phyloP scores from a whole-genome alignment of 2,888 invertebrate genomes.

The Stenodera caucasica region DNA sequence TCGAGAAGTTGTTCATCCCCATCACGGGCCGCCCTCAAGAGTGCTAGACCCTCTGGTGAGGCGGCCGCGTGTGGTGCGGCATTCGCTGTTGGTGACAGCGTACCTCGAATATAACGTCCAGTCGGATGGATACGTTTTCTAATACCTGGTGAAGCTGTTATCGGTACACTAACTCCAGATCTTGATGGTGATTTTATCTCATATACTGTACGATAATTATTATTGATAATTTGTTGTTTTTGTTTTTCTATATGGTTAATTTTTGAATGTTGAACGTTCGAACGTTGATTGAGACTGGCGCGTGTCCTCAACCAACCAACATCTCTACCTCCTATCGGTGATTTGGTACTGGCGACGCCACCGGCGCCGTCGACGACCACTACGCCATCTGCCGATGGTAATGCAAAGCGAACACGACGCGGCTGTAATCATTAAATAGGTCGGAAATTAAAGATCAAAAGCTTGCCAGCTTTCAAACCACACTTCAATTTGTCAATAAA shows the following conservation, averaged over 20 bases:
- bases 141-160: conserved; percentile 48
- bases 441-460: neutral
- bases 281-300: conserved; percentile 40
- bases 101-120: conserved; percentile 53
- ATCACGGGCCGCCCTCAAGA: conserved; percentile 61
- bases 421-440: conserved; percentile 37
- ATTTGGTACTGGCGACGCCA: conserved; percentile 19
- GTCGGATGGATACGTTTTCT: conserved; percentile 51
- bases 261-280: conserved; percentile 36
- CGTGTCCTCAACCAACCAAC: conserved; percentile 43
- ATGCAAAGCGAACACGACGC: conserved; percentile 49
- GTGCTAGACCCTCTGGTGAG: conserved; percentile 49
- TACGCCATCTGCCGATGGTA: conserved; percentile 48
- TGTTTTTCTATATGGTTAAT: neutral
- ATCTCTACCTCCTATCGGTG: conserved; percentile 43
- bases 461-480: too few relatives aligned
- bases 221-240: neutral
- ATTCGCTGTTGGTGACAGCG: conserved; percentile 55
- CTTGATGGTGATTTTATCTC: neutral
- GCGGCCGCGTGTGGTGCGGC: conserved; percentile 46
- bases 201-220: neutral
- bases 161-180: conserved; percentile 34
- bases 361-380: conserved; percentile 28
- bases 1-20: conserved; percentile 57
- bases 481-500: too few relatives aligned